These are phyloP conservation scores for Semicossyphus pulcher DNA, from an alignment of 2,113 vertebrate genomes.

Conservation along the genomic window DNA sequence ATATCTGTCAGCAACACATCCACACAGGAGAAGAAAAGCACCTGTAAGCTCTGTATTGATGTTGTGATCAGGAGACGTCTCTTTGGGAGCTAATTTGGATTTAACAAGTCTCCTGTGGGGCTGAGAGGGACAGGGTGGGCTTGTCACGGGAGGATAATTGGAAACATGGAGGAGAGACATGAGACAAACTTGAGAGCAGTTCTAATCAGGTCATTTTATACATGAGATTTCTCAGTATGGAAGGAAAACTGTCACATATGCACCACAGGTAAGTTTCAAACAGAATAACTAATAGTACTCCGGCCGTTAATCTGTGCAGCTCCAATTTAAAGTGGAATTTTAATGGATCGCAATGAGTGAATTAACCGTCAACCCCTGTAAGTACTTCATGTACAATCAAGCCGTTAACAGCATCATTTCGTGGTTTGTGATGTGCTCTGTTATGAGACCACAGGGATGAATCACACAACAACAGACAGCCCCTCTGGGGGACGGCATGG, in stretches of 20 bases:
- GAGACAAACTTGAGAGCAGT: too few species aligned
- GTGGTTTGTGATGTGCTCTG: slow-evolving; percentile 21
- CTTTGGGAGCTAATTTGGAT: slow-evolving; percentile 47
- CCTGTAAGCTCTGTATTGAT: slow-evolving; percentile 25
- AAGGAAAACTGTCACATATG: not conserved
- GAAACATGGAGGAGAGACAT: slow-evolving; percentile 8
- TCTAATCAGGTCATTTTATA: too few species aligned
- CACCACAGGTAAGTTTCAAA: not conserved
- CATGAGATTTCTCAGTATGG: too few species aligned
- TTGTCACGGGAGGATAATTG: slow-evolving; percentile 26
- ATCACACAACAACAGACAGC: slow-evolving; percentile 23
- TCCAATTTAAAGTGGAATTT: slow-evolving; percentile 36
- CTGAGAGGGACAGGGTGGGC: not conserved
- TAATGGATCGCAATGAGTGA: slow-evolving; percentile 23
- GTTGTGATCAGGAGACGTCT: slow-evolving; percentile 36
- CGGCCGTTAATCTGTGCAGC: not conserved
- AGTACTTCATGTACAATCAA: slow-evolving; percentile 32
- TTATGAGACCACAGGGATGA: slow-evolving; percentile 37
- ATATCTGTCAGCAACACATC: slow-evolving; percentile 22
- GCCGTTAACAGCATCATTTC: slow-evolving; percentile 25
- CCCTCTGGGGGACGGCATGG: slow-evolving; percentile 3
- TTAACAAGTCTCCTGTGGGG: slow-evolving; percentile 37
- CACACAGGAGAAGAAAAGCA: slow-evolving; percentile 5
- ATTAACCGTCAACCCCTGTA: slow-evolving; percentile 29
- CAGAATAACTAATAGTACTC: not conserved